phyloP scores from a whole-genome alignment of 2,888 invertebrate species.

The Perizoma affinitatum region DNA sequence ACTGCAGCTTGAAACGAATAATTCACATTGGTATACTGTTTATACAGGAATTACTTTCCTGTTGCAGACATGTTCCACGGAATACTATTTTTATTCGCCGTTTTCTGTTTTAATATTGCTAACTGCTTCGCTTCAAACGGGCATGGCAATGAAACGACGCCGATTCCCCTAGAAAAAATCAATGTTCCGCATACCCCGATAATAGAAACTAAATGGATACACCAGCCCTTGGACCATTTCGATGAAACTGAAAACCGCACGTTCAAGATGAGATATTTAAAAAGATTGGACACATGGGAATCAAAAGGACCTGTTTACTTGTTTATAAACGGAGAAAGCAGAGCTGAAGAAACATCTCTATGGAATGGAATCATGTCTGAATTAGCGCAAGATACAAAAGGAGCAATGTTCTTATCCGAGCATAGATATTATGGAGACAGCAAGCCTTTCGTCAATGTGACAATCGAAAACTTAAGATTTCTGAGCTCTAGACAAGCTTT shows the following conservation, averaged over 20 bases:
- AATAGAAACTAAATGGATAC: conserved; percentile 53
- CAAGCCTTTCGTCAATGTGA: conserved; percentile 59
- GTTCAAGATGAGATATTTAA: conserved; percentile 72
- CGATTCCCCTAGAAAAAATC: too few relatives aligned
- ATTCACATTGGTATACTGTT: not conserved
- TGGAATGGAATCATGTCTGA: conserved; percentile 64
- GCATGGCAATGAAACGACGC: too few relatives aligned
- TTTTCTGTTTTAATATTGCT: too few relatives aligned
- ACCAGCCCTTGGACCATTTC: conserved; percentile 70
- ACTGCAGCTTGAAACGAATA: not conserved
- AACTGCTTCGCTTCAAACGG: too few relatives aligned
- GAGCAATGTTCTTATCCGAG: conserved; percentile 67
- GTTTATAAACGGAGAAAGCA: conserved; percentile 66
- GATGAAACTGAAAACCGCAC: conserved; percentile 52
- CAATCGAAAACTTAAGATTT: conserved; percentile 58
- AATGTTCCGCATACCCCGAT: too few relatives aligned
- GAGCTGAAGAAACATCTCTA: conserved; percentile 54
- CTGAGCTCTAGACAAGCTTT: conserved; percentile 68
- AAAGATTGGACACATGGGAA: conserved; percentile 61
- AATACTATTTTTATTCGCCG: too few relatives aligned
- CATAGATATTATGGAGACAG: conserved; percentile 75
- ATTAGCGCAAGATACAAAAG: conserved; percentile 69
- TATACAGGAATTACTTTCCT: not conserved
- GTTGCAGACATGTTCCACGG: too few relatives aligned
- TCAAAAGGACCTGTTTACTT: conserved; percentile 63